Percentiles rank a stretch among this genome's conserved stretches.
These are phyloP conservation scores for Bradypus variegatus DNA, from an alignment of 2,797 vertebrate genomes.

Conservation along the genomic window DNA sequence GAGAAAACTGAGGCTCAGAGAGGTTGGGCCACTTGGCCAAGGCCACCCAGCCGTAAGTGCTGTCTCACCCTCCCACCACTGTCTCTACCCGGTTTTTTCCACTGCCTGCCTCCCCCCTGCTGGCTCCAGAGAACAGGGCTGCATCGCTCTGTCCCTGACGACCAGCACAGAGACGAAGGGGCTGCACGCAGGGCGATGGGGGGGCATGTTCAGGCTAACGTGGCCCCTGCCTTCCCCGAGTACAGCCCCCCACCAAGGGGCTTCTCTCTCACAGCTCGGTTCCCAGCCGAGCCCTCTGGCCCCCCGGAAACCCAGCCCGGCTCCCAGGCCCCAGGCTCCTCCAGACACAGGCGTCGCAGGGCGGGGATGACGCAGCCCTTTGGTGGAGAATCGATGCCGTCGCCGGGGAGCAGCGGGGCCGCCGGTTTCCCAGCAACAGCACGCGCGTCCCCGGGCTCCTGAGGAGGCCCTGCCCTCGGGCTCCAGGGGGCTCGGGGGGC, in stretches of 20 bases:
- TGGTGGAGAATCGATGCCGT: conserved; percentile 58
- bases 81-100: neutral
- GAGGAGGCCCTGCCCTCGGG: conserved; percentile 40
- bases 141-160: neutral
- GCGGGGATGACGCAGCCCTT: neutral
- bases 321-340: neutral
- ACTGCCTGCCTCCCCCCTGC: no score
- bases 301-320: neutral
- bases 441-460: conserved; percentile 33
- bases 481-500: neutral
- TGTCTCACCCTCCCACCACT: neutral
- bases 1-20: neutral
- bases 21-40: neutral
- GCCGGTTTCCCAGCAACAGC: conserved; percentile 63
- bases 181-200: neutral
- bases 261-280: neutral
- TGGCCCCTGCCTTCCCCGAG: neutral
- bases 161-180: neutral
- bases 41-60: neutral
- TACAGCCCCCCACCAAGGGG: neutral
- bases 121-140: no score
- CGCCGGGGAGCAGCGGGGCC: conserved; percentile 37
- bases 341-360: neutral
- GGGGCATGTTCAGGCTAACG: accelerated
- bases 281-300: neutral